Percentiles rank a stretch among this genome's conserved stretches.
These are phyloP conservation scores for Lottia scabra DNA, from an alignment of 2,888 invertebrate species.

Conservation along the genomic window DNA sequence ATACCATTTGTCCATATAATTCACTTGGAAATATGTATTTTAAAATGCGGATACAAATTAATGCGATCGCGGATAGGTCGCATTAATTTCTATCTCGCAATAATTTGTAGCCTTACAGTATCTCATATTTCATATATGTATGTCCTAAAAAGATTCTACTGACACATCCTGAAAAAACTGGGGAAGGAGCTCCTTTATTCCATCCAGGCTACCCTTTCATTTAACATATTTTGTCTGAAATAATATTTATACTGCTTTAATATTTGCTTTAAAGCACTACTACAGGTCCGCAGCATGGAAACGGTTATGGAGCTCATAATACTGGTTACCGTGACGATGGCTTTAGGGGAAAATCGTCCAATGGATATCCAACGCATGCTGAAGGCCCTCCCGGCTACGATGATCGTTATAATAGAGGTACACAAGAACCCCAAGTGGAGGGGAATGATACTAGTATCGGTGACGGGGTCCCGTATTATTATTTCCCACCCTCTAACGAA, in stretches of 20 bases:
- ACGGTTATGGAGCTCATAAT: neutral
- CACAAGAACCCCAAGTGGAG: neutral
- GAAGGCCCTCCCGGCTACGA: neutral
- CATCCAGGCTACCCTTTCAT: no score
- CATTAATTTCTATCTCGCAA: no score
- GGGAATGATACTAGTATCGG: neutral
- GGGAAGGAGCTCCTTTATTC: no score
- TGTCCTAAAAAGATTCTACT: no score
- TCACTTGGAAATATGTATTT: no score
- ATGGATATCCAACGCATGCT: constrained; percentile 1
- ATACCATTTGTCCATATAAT: no score
- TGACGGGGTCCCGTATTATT: neutral
- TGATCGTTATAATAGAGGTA: neutral
- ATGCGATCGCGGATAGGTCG: no score
- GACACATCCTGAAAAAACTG: no score
- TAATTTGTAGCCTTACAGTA: no score
- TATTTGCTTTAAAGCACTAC: neutral
- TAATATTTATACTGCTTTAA: neutral
- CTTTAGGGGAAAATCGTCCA: neutral
- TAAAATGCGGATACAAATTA: no score
- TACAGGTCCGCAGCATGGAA: neutral
- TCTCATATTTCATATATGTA: no score
- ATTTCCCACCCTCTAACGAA: neutral
- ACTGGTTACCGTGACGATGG: constrained; percentile 4
- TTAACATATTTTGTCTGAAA: no score